A percentile compares a stretch with the other conserved stretches of the same genome.
These are phyloP conservation scores for Edolisoma coerulescens DNA, from an alignment of 2,113 vertebrate species.

Conservation along the genomic window DNA sequence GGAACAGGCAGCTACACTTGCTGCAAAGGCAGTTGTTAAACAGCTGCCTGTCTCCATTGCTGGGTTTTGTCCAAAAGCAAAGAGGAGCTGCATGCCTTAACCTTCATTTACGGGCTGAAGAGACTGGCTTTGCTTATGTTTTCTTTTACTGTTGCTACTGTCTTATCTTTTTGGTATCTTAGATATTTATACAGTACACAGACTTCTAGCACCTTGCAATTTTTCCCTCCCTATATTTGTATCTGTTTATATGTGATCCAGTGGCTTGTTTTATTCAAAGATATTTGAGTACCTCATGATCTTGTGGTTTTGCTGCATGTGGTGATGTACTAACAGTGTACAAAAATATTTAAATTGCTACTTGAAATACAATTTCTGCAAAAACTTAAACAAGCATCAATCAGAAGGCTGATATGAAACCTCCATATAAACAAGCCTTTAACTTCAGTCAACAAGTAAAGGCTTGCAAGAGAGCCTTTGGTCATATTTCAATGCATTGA, in stretches of 20 bases:
- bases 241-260: background rate
- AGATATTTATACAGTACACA: background rate
- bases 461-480: background rate
- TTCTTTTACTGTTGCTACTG: slow-evolving; percentile 16
- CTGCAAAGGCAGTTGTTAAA: background rate
- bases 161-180: background rate
- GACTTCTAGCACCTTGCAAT: background rate
- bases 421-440: background rate
- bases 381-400: background rate
- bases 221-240: background rate
- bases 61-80: background rate
- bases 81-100: background rate
- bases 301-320: slow-evolving; percentile 16
- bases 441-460: background rate
- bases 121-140: background rate
- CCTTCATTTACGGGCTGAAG: background rate
- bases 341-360: slow-evolving; percentile 18
- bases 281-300: background rate
- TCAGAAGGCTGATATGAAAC: background rate
- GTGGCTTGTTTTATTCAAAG: background rate
- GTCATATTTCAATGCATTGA: background rate
- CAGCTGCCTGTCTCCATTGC: background rate
- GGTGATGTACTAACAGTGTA: background rate
- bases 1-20: background rate
- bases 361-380: slow-evolving; percentile 29